These are phyloP conservation scores for Drosophila truncata DNA, from an alignment of 1,140 invertebrate species.

Conservation along the genomic window DNA sequence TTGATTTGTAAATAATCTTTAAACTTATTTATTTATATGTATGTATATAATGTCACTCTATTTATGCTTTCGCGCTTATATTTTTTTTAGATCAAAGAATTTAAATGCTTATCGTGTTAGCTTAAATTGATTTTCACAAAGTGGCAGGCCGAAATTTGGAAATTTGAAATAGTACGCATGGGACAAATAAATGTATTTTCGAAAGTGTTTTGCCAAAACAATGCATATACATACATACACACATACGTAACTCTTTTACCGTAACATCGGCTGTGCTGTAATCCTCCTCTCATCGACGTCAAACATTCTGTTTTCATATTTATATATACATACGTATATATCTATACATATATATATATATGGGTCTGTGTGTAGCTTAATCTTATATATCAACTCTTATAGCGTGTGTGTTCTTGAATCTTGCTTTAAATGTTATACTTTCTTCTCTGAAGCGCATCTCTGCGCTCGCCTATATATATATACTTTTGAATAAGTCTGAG, in stretches of 20 bases:
- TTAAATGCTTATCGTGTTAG: slow-evolving; percentile 7
- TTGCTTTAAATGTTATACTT: slow-evolving; percentile 60
- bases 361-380: slow-evolving; percentile 60
- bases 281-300: slow-evolving; percentile 58
- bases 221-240: slow-evolving; percentile 50
- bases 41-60: slow-evolving; percentile 42
- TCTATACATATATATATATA: slow-evolving; percentile 59
- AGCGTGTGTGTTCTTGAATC: slow-evolving; percentile 66
- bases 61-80: slow-evolving; percentile 2
- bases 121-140: slow-evolving; percentile 8
- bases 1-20: slow-evolving; percentile 63
- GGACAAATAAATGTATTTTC: slow-evolving; percentile 13
- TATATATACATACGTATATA: slow-evolving; percentile 33
- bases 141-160: slow-evolving; percentile 15
- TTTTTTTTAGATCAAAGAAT: slow-evolving; percentile 3
- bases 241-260: slow-evolving; percentile 45
- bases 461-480: slow-evolving; percentile 46
- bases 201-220: slow-evolving; percentile 28
- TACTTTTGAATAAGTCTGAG: slow-evolving; percentile 66
- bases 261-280: slow-evolving; percentile 73
- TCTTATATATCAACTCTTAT: slow-evolving; percentile 79
- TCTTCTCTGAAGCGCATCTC: slow-evolving; percentile 50
- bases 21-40: slow-evolving; percentile 41
- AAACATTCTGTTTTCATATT: slow-evolving; percentile 48
- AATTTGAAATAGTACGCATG: slow-evolving; percentile 9